Base-by-base conservation (phyloP, 2,797 vertebrate species). In the Emydoidea blandingii region DNA sequence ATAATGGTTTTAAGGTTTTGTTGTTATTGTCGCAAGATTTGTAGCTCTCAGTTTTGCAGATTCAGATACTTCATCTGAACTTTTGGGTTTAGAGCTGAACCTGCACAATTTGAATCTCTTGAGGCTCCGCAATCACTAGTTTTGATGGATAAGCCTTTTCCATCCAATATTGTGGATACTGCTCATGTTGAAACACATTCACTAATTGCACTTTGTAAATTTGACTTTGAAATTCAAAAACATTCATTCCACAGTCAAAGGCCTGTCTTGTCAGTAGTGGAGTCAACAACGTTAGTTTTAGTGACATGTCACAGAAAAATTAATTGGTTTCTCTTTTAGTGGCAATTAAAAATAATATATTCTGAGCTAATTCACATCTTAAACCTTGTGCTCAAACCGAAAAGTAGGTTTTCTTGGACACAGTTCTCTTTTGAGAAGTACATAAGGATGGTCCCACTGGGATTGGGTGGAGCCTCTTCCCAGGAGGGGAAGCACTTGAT, bases 221-320 rank as follows among this genome's bases (percentile, higher is more conserved):
- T 83, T 94, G 76, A 31, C 86, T 88, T 92, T 56, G 80, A 83
- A 91, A 56, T 57, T 93, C 37, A 88, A 62, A 94, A 94, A 94
- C 29, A 7, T 6, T 79, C 76, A 79, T 82, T 80, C 79, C 3
- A 41, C 31, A 76, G 86, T 59, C 87, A 86, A 81, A 91, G 76
- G 89, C 79, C 83, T 85, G 21, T 41, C 89, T 92, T 93, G 94
- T 88, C 81, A 95, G 52, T 27, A 81, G 52, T 16, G 91, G 86
- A 65, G 31, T 65, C 59, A n/a, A 65, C 6, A n/a, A 88, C n/a
- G 72, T 79, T 12, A 79, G 16, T 62, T 81, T 94, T 90, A 91
- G 85, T 88, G 90, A 85, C 87, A 15, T 44, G 29, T 1, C 78
- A 85, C 23, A 92, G 47, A 49, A 81, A 74, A 74, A 25, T 41